Percentiles rank a stretch among this genome's conserved stretches.
phyloP scores from a whole-genome alignment of 2,888 invertebrate genomes.

The Acronicta psi region DNA sequence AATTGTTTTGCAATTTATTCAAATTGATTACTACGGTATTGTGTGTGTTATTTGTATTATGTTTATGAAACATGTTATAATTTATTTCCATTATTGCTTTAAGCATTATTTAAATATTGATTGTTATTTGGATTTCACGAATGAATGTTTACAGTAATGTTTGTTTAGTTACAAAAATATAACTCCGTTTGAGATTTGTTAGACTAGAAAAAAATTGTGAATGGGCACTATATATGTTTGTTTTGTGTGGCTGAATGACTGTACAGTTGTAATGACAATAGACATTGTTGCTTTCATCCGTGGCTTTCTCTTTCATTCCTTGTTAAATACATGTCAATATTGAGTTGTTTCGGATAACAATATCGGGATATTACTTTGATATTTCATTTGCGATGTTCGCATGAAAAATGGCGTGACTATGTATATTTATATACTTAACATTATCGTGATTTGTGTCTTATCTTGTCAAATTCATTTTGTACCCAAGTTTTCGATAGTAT shows the following conservation, averaged over 20 bases:
- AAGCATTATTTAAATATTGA: conserved; percentile 5
- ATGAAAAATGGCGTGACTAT: no score
- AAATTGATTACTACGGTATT: conserved; percentile 22
- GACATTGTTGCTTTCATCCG: conserved; percentile 20
- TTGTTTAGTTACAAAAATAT: conserved; percentile 5
- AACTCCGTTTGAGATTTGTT: conserved; percentile 5
- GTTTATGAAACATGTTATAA: conserved; percentile 9
- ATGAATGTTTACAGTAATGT: background rate
- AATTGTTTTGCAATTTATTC: conserved; percentile 20
- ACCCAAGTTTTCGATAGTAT: no score
- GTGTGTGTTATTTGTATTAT: conserved; percentile 14
- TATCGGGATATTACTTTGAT: background rate
- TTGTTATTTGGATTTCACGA: conserved; percentile 4
- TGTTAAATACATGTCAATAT: conserved; percentile 19
- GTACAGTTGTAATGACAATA: conserved; percentile 32
- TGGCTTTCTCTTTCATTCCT: conserved; percentile 18
- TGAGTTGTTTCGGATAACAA: background rate
- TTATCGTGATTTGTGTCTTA: no score
- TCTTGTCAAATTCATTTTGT: no score
- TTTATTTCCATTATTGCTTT: background rate
- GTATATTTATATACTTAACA: no score
- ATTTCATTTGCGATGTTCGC: no score
- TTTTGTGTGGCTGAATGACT: conserved; percentile 23
- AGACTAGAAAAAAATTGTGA: conserved; percentile 15
- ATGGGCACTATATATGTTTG: conserved; percentile 6